A percentile compares a stretch with the other conserved stretches of the same genome.
These are phyloP conservation scores for Oryzias curvinotus DNA, from an alignment of 2,113 vertebrate species.

Conservation along the genomic window DNA sequence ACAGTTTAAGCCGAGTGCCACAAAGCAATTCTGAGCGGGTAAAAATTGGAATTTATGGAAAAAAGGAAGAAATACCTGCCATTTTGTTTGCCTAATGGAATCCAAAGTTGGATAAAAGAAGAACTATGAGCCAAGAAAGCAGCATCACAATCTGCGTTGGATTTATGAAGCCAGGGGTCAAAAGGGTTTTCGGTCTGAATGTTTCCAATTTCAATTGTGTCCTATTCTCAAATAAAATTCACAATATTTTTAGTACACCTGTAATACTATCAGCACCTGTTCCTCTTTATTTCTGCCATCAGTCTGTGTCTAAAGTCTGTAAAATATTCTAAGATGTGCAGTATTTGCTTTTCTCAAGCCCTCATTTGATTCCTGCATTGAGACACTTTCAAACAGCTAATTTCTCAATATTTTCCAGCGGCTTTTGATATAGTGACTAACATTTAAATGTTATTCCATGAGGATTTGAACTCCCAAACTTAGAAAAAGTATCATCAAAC, in stretches of 20 bases:
- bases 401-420: too few species aligned
- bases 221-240: conserved; percentile 73
- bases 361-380: too few species aligned
- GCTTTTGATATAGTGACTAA: too few species aligned
- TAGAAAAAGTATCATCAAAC: too few species aligned
- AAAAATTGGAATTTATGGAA: background rate
- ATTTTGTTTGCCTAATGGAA: conserved; percentile 8
- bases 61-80: conserved; percentile 5
- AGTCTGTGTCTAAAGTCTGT: too few species aligned
- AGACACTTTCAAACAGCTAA: too few species aligned
- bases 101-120: background rate
- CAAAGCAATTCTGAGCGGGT: conserved; percentile 17
- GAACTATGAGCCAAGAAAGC: conserved; percentile 31
- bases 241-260: conserved; percentile 74
- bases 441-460: too few species aligned
- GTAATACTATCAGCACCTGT: conserved; percentile 49
- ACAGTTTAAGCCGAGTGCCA: conserved; percentile 17
- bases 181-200: conserved; percentile 48
- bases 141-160: conserved; percentile 28
- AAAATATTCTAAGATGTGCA: too few species aligned
- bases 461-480: too few species aligned
- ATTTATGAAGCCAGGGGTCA: conserved; percentile 10
- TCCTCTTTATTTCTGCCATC: conserved; percentile 18
- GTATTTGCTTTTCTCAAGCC: too few species aligned
- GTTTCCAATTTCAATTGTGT: conserved; percentile 58